Base-by-base conservation (phyloP, 2,797 vertebrate species). In the Neosalanx taihuensis region DNA sequence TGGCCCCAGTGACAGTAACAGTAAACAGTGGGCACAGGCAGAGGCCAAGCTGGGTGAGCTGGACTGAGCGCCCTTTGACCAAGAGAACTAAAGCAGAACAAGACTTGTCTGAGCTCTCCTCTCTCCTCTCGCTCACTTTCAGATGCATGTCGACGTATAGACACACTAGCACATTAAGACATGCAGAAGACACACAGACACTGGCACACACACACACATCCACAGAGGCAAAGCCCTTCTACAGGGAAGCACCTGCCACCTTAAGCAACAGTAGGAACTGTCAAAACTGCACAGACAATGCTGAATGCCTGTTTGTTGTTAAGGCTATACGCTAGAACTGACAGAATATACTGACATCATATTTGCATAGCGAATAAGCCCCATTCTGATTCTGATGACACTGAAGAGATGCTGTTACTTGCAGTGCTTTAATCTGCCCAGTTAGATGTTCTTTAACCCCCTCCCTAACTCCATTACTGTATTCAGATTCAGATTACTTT, bases 1-100 rank as follows among this genome's bases (percentile, higher is more conserved):
- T 92, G 92, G 94, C 93, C 93, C 92, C 91, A 94, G 95, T 96
- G 94, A 95, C 93, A 92, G 90, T 89, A 93, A 91, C 90, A 90
- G 92, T 93, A 95, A 96, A 94, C 94, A 91, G 89, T 86, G 92
- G 92, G 92, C 93, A 93, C 89, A 86, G 88, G 91, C 85, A 88
- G 92, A 92, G 90, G 91, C 89, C 92, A 86, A 89, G 84, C 93
- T 91, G 94, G 94, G 92, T 92, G 84, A 89, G 84, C 78, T 87
- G 88, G 91, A 93, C 94, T 94, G 92, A 95, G 92, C 78, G 77
- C 85, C 87, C 93, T 94, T 94, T 95, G 91, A 94, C 93, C 89
- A 91, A 89, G 91, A 91, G 89, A 91, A 91, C 91, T 87, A 86
- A 88, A 90, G 91, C 91, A 92, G 92, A 92, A 92, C 82, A 76